Evolutionary conservation across 2,888 invertebrate genomes (phyloP).

Genomic region (Ochropleura plecta): DNA sequence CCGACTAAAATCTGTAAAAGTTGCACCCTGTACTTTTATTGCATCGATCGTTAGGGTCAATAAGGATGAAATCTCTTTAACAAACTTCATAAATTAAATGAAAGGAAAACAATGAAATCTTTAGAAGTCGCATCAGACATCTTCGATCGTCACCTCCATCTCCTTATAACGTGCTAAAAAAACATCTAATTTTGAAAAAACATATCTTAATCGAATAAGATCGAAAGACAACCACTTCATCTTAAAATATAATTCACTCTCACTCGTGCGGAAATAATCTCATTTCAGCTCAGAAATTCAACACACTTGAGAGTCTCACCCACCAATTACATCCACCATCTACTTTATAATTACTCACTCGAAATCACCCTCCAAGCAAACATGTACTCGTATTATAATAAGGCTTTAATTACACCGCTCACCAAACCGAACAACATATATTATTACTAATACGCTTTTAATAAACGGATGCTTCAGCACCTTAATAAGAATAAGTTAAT

Average conservation of each 20-base stretch:
- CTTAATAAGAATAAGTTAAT: conserved; percentile 51
- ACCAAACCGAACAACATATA: conserved; percentile 51
- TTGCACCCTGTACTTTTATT: too few relatives aligned
- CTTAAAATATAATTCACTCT: conserved; percentile 2
- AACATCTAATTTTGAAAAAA: not conserved
- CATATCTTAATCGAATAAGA: not conserved
- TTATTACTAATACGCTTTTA: conserved; percentile 64
- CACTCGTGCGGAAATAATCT: conserved; percentile 24
- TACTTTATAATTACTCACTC: conserved; percentile 58
- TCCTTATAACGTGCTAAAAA: not conserved
- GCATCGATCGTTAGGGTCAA: too few relatives aligned
- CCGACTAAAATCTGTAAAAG: too few relatives aligned
- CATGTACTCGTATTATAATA: conserved; percentile 51
- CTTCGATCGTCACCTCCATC: not conserved
- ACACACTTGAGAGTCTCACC: conserved; percentile 44
- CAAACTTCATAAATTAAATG: too few relatives aligned
- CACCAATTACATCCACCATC: conserved; percentile 45
- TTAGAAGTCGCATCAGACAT: not conserved
- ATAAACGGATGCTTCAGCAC: conserved; percentile 53
- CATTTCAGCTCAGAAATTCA: conserved; percentile 30
- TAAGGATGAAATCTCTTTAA: too few relatives aligned
- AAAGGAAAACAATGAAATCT: too few relatives aligned
- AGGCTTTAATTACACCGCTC: conserved; percentile 56
- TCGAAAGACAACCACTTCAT: not conserved
- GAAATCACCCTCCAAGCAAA: conserved; percentile 49